Conservation (phyloP, 2,888 invertebrate species). For the Hetaerina titia region DNA sequence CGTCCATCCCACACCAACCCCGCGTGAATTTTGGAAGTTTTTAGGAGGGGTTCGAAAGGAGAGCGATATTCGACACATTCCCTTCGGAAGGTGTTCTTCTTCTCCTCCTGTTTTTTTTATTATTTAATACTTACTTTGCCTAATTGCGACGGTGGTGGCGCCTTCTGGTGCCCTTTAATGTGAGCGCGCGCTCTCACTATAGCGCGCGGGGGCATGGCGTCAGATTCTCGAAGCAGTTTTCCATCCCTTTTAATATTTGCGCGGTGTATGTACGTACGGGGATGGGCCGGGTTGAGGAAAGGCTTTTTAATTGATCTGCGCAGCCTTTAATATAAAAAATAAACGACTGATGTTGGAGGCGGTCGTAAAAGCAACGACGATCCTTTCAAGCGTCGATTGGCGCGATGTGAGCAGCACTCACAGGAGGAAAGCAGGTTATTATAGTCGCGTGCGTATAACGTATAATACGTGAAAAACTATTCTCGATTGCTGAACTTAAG, state of each 20-base stretch:
- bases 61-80: constrained; percentile 2
- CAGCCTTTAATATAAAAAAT: background rate
- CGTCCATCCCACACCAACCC: background rate
- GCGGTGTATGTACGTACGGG: background rate
- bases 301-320: background rate
- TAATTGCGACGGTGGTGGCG: constrained; percentile 48
- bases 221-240: no score
- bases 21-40: background rate
- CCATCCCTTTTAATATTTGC: background rate
- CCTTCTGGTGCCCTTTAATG: constrained; percentile 39
- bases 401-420: no score
- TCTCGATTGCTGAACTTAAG: no score
- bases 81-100: constrained; percentile 42
- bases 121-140: constrained; percentile 30
- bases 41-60: background rate
- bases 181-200: background rate
- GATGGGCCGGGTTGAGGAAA: background rate
- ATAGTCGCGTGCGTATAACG: no score
- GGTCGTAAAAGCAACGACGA: background rate
- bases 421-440: no score
- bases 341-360: background rate
- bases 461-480: no score
- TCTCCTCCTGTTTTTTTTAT: background rate
- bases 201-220: no score
- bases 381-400: no score